These are phyloP conservation scores for Drosophila ambigua DNA, from an alignment of 1,140 invertebrate species.

Conservation along the genomic window DNA sequence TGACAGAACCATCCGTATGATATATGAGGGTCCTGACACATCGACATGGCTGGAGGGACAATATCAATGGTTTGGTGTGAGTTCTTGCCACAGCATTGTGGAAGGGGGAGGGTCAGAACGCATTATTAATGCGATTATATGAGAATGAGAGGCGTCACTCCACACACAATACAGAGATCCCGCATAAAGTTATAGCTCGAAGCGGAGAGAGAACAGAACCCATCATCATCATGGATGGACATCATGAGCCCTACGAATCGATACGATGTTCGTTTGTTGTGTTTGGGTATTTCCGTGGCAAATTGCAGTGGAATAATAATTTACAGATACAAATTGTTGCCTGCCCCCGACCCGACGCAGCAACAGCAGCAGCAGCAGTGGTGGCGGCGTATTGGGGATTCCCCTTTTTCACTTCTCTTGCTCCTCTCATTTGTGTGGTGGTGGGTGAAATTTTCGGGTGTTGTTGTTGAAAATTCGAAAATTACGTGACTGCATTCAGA, in stretches of 20 bases:
- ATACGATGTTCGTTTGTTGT: conserved; percentile 14
- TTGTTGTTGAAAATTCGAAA: conserved; percentile 75
- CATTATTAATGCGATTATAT: conserved; percentile 76
- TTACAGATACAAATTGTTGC: conserved; percentile 80
- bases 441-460: conserved; percentile 59
- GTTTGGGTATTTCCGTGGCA: conserved; percentile 63
- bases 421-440: background rate
- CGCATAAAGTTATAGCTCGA: conserved; percentile 48
- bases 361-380: conserved; percentile 11
- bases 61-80: background rate
- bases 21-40: conserved; percentile 54
- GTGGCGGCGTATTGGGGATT: conserved; percentile 22
- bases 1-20: conserved; percentile 10
- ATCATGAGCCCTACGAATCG: conserved; percentile 27
- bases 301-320: conserved; percentile 81
- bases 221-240: conserved; percentile 18
- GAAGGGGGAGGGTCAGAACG: conserved; percentile 36
- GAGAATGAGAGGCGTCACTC: conserved; percentile 53
- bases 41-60: background rate
- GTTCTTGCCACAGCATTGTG: background rate
- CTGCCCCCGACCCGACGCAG: conserved; percentile 29
- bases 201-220: conserved; percentile 7
- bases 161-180: conserved; percentile 43
- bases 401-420: conserved; percentile 4
- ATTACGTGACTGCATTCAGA: conserved; percentile 78